phyloP scores from a whole-genome alignment of 2,888 invertebrate genomes.

The Yponomeuta cagnagella region DNA sequence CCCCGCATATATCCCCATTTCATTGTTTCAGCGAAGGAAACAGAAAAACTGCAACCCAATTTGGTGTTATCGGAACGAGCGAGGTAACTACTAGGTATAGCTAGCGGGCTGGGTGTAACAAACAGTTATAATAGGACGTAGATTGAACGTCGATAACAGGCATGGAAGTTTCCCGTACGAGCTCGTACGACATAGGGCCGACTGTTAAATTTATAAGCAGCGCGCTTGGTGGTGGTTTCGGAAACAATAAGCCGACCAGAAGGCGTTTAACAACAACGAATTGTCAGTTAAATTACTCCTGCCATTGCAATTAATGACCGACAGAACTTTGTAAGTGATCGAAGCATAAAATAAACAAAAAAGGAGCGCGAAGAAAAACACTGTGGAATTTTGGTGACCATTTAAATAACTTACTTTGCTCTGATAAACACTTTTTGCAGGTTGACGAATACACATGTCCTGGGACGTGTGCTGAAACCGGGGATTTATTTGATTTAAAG shows the following conservation, averaged over 20 bases:
- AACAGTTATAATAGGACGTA: not conserved
- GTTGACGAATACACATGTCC: constrained; percentile 46
- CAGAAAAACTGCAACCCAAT: not conserved
- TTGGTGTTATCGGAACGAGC: not conserved
- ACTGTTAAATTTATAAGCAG: constrained; percentile 28
- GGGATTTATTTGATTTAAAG: constrained; percentile 64
- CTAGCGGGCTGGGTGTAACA: not conserved
- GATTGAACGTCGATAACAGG: not conserved
- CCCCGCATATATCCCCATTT: not conserved
- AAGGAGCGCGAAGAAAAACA: not conserved
- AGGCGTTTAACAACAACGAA: not conserved
- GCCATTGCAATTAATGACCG: constrained; percentile 32
- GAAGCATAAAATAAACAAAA: not conserved
- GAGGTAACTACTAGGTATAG: not conserved
- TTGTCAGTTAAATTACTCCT: constrained; percentile 21
- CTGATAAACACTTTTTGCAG: constrained; percentile 52
- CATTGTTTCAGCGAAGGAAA: not conserved
- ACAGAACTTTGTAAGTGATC: not conserved
- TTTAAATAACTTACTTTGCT: constrained; percentile 2
- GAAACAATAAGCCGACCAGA: constrained; percentile 24
- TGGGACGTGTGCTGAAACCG: constrained; percentile 53
- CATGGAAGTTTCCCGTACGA: not conserved
- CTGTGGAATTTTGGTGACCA: not conserved
- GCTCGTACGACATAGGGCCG: constrained; percentile 15
- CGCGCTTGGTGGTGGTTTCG: constrained; percentile 20